phyloP scores from a whole-genome alignment of 2,113 vertebrate species.

The Brienomyrus longianalis region DNA sequence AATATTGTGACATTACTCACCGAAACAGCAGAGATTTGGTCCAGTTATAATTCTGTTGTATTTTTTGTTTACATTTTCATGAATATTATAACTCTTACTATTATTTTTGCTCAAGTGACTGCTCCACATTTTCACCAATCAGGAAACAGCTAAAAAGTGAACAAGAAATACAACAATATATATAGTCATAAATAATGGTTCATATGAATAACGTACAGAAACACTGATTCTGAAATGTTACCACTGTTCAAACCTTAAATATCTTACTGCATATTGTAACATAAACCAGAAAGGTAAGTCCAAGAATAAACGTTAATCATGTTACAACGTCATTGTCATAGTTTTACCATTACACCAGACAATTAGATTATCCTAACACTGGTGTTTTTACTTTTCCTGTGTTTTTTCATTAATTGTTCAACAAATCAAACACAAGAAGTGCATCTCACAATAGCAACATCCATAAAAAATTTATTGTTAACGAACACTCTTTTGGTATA shows the following conservation, averaged over 20 bases:
- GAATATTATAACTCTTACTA: conserved; percentile 61
- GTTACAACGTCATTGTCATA: conserved; percentile 80
- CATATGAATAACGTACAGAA: conserved; percentile 77
- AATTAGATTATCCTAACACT: conserved; percentile 90
- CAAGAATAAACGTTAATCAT: conserved; percentile 67
- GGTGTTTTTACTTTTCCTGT: conserved; percentile 60
- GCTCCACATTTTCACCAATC: conserved; percentile 91
- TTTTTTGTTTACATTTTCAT: conserved; percentile 43
- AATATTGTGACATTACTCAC: conserved; percentile 54
- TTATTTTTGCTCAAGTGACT: conserved; percentile 92
- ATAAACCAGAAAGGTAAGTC: conserved; percentile 77
- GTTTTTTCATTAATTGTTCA: conserved; percentile 58
- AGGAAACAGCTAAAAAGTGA: conserved; percentile 87
- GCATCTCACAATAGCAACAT: conserved; percentile 97
- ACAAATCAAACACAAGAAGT: conserved; percentile 85
- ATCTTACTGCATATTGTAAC: conserved; percentile 90
- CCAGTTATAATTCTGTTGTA: conserved; percentile 77
- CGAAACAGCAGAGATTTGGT: conserved; percentile 57
- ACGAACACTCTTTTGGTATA: conserved; percentile 94
- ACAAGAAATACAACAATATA: conserved; percentile 46
- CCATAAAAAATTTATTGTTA: conserved; percentile 86
- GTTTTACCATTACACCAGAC: conserved; percentile 86
- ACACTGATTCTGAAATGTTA: conserved; percentile 66
- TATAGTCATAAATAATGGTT: conserved; percentile 72
- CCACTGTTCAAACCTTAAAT: conserved; percentile 85